Conservation (phyloP, 92 coral and sea anemone species). For the Heliopora coerulea region DNA sequence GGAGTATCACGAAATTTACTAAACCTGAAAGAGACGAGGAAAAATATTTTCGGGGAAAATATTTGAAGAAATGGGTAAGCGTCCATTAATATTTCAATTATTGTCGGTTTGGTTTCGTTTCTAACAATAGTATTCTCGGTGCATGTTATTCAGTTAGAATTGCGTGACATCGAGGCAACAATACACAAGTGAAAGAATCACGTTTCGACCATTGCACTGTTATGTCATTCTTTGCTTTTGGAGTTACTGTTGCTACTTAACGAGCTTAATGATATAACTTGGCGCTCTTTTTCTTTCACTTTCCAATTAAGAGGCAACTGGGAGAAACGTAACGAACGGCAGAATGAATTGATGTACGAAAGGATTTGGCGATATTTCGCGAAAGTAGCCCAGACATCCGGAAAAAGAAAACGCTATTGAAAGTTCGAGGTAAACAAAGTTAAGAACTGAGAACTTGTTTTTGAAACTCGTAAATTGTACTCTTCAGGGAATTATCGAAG, state of each 20-base stretch:
- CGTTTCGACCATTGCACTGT: not conserved
- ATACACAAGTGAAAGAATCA: not conserved
- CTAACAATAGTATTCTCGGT: not conserved
- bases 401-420: not conserved
- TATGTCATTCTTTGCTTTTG: not conserved
- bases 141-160: not conserved
- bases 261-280: not conserved
- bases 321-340: not conserved
- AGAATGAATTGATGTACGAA: not conserved
- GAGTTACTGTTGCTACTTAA: not conserved
- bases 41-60: no score
- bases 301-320: not conserved
- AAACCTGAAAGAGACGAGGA: no score
- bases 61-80: no score
- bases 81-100: no score
- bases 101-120: no score
- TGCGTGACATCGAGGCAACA: not conserved
- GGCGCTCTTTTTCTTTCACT: not conserved
- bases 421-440: not conserved
- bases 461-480: not conserved
- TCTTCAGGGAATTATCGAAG: no score
- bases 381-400: no score
- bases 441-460: not conserved
- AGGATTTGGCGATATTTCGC: no score
- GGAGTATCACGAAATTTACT: no score